phyloP scores from a whole-genome alignment of 2,888 invertebrate species.

The Phanerotoma sp. region DNA sequence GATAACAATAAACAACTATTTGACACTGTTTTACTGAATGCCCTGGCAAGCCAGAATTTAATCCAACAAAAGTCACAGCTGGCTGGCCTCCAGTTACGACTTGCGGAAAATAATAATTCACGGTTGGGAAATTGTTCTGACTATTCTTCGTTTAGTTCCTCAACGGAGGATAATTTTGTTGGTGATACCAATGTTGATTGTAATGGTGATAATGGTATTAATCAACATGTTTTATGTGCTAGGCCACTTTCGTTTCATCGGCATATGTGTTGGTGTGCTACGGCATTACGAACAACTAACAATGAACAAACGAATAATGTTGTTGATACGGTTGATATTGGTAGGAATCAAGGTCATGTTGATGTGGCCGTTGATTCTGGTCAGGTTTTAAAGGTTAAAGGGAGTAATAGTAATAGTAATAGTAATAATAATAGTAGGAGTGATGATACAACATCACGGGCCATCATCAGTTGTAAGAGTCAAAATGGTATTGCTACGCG shows the following conservation, averaged over 20 bases:
- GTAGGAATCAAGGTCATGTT: too few species aligned
- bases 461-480: constrained; percentile 23
- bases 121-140: constrained; percentile 9
- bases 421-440: too few species aligned
- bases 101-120: background rate
- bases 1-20: constrained; percentile 32
- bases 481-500: constrained; percentile 21
- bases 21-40: constrained; percentile 31
- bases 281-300: constrained; percentile 1
- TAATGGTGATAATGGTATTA: constrained; percentile 11
- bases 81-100: constrained; percentile 14
- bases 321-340: constrained; percentile 11
- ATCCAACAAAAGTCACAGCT: constrained; percentile 23
- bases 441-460: too few species aligned
- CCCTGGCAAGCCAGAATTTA: constrained; percentile 26
- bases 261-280: constrained; percentile 51
- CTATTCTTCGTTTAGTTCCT: constrained; percentile 3
- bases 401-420: constrained; percentile 28
- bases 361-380: constrained; percentile 16
- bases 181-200: constrained; percentile 14
- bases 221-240: constrained; percentile 42
- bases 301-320: constrained; percentile 10
- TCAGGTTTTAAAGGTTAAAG: constrained; percentile 25
- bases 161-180: too few species aligned
- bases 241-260: constrained; percentile 52